phyloP scores from a whole-genome alignment of 1,140 invertebrate genomes.

The Dreissena rostriformis region DNA sequence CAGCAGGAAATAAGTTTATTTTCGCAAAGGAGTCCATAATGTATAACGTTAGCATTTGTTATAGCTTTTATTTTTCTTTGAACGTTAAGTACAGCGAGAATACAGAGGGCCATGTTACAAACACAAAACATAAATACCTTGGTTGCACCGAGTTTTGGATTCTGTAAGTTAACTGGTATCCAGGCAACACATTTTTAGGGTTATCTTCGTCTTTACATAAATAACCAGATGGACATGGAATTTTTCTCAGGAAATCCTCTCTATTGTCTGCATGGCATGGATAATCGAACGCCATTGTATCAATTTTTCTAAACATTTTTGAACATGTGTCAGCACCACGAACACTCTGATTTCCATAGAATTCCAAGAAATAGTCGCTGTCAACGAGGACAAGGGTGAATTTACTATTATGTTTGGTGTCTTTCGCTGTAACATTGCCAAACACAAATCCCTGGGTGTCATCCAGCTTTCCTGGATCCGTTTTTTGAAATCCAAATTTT shows the following conservation, averaged over 20 bases:
- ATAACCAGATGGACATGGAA: constrained; percentile 90
- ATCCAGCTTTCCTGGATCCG: constrained; percentile 90
- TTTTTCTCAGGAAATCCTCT: constrained; percentile 92
- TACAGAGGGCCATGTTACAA: no score
- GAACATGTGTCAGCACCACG: constrained; percentile 87
- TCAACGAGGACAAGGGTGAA: constrained; percentile 94
- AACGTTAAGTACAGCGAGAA: no score
- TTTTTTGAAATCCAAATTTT: constrained; percentile 98
- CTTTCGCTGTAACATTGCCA: constrained; percentile 92
- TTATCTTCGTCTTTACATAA: constrained; percentile 93
- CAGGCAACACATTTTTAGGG: constrained; percentile 91
- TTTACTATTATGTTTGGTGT: constrained; percentile 84
- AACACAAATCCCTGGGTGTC: constrained; percentile 96
- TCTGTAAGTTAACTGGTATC: constrained; percentile 96
- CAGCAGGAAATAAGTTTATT: no score
- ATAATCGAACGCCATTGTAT: constrained; percentile 91
- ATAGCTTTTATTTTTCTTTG: no score
- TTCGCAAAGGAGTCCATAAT: no score
- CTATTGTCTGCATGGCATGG: constrained; percentile 87
- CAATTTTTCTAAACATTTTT: constrained; percentile 92
- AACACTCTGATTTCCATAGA: constrained; percentile 89
- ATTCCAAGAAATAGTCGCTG: constrained; percentile 92
- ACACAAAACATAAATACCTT: constrained; percentile 84
- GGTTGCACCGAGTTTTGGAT: constrained; percentile 94
- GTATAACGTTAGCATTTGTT: no score